A percentile compares a stretch with the other conserved stretches of the same genome.
Evolutionary conservation across 2,888 invertebrate genomes (phyloP).

Genomic region (Tipula lateralis): DNA sequence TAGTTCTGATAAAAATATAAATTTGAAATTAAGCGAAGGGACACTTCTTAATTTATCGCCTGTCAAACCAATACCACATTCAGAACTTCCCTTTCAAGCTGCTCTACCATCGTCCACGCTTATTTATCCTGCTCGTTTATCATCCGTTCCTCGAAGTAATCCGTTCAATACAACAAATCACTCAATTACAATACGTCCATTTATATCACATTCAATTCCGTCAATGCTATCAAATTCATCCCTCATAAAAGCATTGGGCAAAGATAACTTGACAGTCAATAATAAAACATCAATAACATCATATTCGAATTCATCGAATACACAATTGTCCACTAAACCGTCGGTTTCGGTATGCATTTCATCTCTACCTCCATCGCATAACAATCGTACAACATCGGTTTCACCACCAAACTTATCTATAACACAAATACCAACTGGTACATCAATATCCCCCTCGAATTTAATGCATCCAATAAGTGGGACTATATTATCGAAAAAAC

Average conservation of each 20-base stretch:
- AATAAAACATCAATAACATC: not conserved
- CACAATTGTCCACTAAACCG: not conserved
- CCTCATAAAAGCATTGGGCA: not conserved
- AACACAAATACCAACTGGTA: not conserved
- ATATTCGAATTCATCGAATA: not conserved
- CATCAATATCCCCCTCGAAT: not conserved
- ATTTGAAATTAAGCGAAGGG: not conserved
- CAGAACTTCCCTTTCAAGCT: constrained; percentile 6
- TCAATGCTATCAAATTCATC: not conserved
- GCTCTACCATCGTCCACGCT: constrained; percentile 19
- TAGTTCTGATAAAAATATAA: not conserved
- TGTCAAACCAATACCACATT: constrained; percentile 24
- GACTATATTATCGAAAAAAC: not conserved
- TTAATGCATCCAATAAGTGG: not conserved
- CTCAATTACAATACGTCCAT: constrained; percentile 15
- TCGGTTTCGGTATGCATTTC: constrained; percentile 26
- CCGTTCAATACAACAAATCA: constrained; percentile 19
- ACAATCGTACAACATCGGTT: not conserved
- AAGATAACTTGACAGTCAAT: not conserved
- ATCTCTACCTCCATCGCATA: not conserved
- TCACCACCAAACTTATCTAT: not conserved
- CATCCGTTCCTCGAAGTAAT: constrained; percentile 12
- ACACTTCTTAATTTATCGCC: not conserved
- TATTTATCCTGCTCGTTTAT: constrained; percentile 25
- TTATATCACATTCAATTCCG: constrained; percentile 12